phyloP scores from a whole-genome alignment of 2,888 invertebrate genomes.

The Dryomyza anilis region DNA sequence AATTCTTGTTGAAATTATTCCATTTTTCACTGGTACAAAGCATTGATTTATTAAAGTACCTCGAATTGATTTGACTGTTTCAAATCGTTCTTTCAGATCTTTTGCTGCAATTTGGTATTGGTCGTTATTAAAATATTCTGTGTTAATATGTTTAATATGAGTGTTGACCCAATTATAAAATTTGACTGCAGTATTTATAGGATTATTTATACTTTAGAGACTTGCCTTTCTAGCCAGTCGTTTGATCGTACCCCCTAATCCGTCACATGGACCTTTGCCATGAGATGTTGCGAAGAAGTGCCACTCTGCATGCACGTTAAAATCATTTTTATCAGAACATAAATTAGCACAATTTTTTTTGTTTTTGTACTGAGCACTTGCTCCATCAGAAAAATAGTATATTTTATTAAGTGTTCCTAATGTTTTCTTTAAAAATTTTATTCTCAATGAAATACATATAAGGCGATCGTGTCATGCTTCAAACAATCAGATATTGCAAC shows the following conservation, averaged over 20 bases:
- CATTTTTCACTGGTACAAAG: no score
- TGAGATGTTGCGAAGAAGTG: conserved; percentile 29
- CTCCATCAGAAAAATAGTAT: no score
- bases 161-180: background rate
- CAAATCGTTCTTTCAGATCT: no score
- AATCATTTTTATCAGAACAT: conserved; percentile 21
- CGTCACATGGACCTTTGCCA: conserved; percentile 25
- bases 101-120: no score
- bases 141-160: no score
- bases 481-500: conserved; percentile 13
- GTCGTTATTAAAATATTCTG: no score
- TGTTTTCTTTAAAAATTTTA: conserved; percentile 8
- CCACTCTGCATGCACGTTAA: conserved; percentile 26
- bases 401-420: no score
- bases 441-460: conserved; percentile 9
- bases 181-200: background rate
- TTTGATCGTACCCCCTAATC: conserved; percentile 25
- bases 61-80: no score
- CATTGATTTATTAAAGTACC: no score
- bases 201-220: conserved; percentile 17
- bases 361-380: conserved; percentile 20
- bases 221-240: conserved; percentile 18
- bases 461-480: conserved; percentile 9
- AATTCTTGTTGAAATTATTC: no score
- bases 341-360: conserved; percentile 24